Evolutionary conservation across 2,888 invertebrate species (phyloP), one percentile per base, ranked within the genome.

Genomic region (Silvanus unidentatus): DNA sequence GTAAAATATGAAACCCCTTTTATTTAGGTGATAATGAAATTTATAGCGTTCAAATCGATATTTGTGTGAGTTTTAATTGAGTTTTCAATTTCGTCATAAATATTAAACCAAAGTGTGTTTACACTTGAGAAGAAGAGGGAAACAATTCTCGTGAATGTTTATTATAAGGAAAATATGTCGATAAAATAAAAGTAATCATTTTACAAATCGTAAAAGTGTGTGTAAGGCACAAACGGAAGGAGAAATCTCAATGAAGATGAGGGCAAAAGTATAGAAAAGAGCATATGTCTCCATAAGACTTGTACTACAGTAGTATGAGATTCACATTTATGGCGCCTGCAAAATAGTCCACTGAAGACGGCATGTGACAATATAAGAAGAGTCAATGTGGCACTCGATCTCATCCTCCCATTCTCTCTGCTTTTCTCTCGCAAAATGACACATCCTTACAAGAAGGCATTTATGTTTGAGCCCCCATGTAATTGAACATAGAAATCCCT

Each of bases 241-340:
- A 22, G 53, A 52, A 52, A 51, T 53, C 52, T 53, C 50, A 55
- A 55, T 52, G 45, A 22, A 5, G 22, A 22, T 22, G 22, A 22
- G 22, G 22, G 22, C 22, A 22, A 22, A 22, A 3, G 22, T 22
- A 22, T 22, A 45, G 49, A 44, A 32, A 39, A 47, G 41, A 52
- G 50, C 57, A 57, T 57, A 57, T 57, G 57, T 52, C 52, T 44
- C 53, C 50, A 51, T 53, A 50, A 51, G 51, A 45, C 22, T 22
- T 22, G 22, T 22, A 8, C 22, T 8, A 22, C 8, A 50, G 47
- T 54, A 49, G 47, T 54, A 49, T 49, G 56, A 52, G 52, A 54
- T 56, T 56, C 52, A 50, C 52, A 53, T 57, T 57, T 55, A 55
- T 53, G 57, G 57, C 57, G 57, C 57, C 57, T 52, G 49, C 49